A percentile compares a stretch with the other conserved stretches of the same genome.
Evolutionary conservation across 2,888 invertebrate genomes (phyloP).

Genomic region (Tillus elongatus): DNA sequence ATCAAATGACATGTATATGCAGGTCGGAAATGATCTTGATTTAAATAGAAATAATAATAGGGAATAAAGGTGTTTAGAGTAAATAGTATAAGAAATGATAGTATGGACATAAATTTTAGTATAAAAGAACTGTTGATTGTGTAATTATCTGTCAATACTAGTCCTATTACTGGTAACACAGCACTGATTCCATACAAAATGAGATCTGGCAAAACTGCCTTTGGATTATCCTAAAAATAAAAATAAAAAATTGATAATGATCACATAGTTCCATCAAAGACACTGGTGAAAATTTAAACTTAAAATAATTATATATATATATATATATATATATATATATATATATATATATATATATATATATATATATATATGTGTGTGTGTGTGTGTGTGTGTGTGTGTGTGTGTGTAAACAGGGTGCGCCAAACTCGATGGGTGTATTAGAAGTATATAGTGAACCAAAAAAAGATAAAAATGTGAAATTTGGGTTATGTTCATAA

Average conservation of each 20-base stretch:
- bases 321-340: no score
- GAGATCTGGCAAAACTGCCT: constrained; percentile 38
- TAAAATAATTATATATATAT: no score
- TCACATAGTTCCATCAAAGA: no score
- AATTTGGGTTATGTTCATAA: no score
- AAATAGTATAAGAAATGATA: constrained; percentile 41
- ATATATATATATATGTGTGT: no score
- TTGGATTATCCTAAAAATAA: constrained; percentile 10
- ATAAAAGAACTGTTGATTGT: background rate
- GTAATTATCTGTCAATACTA: constrained; percentile 42
- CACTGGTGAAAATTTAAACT: no score
- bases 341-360: no score
- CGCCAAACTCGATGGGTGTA: no score
- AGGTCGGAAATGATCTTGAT: constrained; percentile 47
- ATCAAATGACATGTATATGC: constrained; percentile 65
- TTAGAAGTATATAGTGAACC: no score
- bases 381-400: no score
- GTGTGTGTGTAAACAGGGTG: no score
- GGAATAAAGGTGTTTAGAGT: constrained; percentile 56
- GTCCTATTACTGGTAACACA: constrained; percentile 41
- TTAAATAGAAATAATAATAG: constrained; percentile 46
- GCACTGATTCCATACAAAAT: constrained; percentile 41
- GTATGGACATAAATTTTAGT: constrained; percentile 29
- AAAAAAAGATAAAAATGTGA: no score
- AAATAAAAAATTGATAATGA: constrained; percentile 8